Base-by-base conservation (phyloP, 2,113 vertebrate species). In the Monarcha castaneiventris region DNA sequence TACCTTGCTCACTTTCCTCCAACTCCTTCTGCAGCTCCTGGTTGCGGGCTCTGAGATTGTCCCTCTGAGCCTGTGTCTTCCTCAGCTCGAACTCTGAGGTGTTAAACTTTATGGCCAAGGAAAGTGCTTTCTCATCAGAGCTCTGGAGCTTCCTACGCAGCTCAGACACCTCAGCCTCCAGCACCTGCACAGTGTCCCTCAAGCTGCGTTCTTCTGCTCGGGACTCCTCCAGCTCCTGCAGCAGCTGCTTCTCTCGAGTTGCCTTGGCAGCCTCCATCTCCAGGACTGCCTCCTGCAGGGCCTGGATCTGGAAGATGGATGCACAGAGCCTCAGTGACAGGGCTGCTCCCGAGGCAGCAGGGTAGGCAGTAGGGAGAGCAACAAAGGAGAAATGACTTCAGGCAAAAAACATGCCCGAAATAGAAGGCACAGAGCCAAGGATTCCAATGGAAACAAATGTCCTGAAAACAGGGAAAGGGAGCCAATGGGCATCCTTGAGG, bases 41-140 rank as follows among this genome's bases (percentile, higher is more conserved):
- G 19, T 83, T 84, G 80, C 35, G 54, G 48, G 88, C 41, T 30
- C 61, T 91, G 32, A 96, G 46, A 52, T 29, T 59, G 27, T 94
- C 97, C 48, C 82, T 95, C 79, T 98, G 97, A 22, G 93, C 59
- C 69, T 97, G 94, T 98, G n/a, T n/a, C n/a, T n/a, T n/a, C n/a
- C n/a, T n/a, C n/a, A n/a, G n/a, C n/a, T n/a, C n/a, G n/a, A n/a
- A n/a, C n/a, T n/a, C n/a, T n/a, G n/a, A n/a, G n/a, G n/a, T n/a
- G n/a, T n/a, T n/a, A n/a, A n/a, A n/a, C n/a, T n/a, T n/a, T n/a
- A n/a, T n/a, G n/a, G n/a, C n/a, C n/a, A n/a, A n/a, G n/a, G n/a
- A n/a, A n/a, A n/a, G n/a, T n/a, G n/a, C n/a, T n/a, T n/a, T n/a
- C n/a, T n/a, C n/a, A n/a, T n/a, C 93, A 3, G 86, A 52, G 75